Evolutionary conservation across 2,797 vertebrate genomes (phyloP), one percentile per base, ranked within the genome.

Genomic region (Parambassis ranga): DNA sequence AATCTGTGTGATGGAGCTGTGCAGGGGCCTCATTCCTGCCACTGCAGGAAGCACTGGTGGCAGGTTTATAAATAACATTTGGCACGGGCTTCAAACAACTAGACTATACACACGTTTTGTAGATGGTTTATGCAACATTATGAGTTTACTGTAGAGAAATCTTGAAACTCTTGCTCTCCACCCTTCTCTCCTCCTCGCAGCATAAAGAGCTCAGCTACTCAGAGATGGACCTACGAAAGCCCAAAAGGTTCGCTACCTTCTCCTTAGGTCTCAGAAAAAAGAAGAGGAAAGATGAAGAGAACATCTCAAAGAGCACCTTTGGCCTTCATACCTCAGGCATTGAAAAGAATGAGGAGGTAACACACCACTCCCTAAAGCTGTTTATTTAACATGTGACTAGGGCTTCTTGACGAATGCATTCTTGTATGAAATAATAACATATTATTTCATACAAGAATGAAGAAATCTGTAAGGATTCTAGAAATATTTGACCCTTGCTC

Each of bases 201-300:
- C 49, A 4, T n/a, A 87, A 86, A 57, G 46, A 66, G 4, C 31
- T 87, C 38, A 90, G 88, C 67, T 76, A 57, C 64, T 90, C 89
- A 0, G 90, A 91, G 57, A 3, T 47, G 53, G 89, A 90, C 55
- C 85, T 89, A 0, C 65, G 56, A 2, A 89, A 86, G 32, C 70
- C 86, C 10, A 88, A 71, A 41, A 64, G 24, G 23, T 84, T 89
- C 14, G 28, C 72, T 1, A 79, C 79, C 2, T 84, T 90, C 31
- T 76, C 72, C n/a, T 78, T 91, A 7, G 70, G 71, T 2, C 30
- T 87, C 3, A 68, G 8, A 32, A 91, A 74, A 76, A 85, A 10
- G 62, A 90, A 75, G 44, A 87, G 61, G 73, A 84, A 57, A 22
- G 53, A 65, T 11, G 64, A 67, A 0, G 66, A 47, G 6, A 26